Conservation (phyloP, 2,113 vertebrate genomes). For the Malurus elegans region DNA sequence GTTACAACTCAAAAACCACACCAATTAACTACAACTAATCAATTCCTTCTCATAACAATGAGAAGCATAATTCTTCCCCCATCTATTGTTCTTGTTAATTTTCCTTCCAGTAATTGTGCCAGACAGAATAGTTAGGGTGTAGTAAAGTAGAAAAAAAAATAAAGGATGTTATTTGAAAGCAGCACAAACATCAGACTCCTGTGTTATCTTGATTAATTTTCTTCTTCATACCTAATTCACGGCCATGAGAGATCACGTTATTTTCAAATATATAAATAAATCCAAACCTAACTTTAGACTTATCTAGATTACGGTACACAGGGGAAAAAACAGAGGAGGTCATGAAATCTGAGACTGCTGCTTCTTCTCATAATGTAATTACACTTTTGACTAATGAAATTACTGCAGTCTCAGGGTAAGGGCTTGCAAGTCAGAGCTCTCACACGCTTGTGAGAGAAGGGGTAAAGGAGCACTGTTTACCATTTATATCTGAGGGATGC, state of each 20-base stretch:
- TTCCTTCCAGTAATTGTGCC: background rate
- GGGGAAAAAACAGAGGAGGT: slow-evolving; percentile 48
- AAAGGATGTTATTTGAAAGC: background rate
- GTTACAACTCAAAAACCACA: background rate
- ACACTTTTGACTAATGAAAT: slow-evolving; percentile 58
- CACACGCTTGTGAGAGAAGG: background rate
- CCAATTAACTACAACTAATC: slow-evolving; percentile 36
- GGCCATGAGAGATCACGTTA: background rate
- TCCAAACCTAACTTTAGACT: slow-evolving; percentile 20
- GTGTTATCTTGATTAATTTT: slow-evolving; percentile 13
- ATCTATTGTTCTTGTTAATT: background rate
- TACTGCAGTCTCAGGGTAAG: slow-evolving; percentile 30
- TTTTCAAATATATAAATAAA: slow-evolving; percentile 46
- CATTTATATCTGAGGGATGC: background rate
- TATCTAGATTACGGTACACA: slow-evolving; percentile 36
- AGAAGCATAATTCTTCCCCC: background rate
- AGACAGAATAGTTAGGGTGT: background rate
- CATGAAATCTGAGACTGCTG: slow-evolving; percentile 39
- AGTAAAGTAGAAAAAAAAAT: background rate
- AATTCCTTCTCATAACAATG: slow-evolving; percentile 4
- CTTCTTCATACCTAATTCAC: background rate
- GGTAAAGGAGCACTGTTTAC: background rate
- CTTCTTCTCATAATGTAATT: slow-evolving; percentile 59
- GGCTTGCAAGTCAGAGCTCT: slow-evolving; percentile 30
- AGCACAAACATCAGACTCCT: background rate